Evolutionary conservation across 2,888 invertebrate species (phyloP).

Genomic region (Nephrotoma guestfalica): DNA sequence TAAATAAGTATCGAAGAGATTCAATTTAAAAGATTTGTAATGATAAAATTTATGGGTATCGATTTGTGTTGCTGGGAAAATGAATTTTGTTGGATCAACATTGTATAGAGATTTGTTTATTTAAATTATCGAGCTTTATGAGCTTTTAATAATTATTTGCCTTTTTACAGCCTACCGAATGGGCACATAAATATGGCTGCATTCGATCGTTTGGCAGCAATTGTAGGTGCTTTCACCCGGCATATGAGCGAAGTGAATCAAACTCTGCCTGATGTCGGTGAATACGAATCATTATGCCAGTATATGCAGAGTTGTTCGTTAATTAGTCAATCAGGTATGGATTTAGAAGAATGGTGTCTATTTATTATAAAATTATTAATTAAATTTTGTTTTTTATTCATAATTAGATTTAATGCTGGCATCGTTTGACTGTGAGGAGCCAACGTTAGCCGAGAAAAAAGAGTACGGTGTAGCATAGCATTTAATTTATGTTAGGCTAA

Average conservation of each 20-base stretch:
- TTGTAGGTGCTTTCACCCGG: constrained; percentile 31
- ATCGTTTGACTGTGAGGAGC: constrained; percentile 29
- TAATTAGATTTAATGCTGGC: constrained; percentile 29
- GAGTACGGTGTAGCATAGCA: constrained; percentile 19
- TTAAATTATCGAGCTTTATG: neutral
- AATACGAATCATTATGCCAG: constrained; percentile 28
- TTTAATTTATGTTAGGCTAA: neutral
- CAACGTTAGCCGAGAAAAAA: constrained; percentile 27
- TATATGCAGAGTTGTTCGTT: constrained; percentile 30
- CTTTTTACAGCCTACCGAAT: constrained; percentile 47
- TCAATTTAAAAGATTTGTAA: neutral
- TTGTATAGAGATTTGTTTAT: neutral
- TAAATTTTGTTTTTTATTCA: constrained; percentile 5
- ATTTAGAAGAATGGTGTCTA: neutral
- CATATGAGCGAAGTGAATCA: constrained; percentile 30
- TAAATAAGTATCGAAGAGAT: neutral
- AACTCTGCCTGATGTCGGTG: constrained; percentile 17
- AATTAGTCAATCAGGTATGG: constrained; percentile 29
- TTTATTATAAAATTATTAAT: neutral
- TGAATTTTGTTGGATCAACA: neutral
- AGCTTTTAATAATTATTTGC: constrained; percentile 10
- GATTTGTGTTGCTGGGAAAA: neutral
- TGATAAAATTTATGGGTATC: neutral
- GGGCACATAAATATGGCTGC: constrained; percentile 67
- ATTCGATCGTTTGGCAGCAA: constrained; percentile 32